Conservation (phyloP, 1,140 invertebrate species). For the Odontomachus brunneus region DNA sequence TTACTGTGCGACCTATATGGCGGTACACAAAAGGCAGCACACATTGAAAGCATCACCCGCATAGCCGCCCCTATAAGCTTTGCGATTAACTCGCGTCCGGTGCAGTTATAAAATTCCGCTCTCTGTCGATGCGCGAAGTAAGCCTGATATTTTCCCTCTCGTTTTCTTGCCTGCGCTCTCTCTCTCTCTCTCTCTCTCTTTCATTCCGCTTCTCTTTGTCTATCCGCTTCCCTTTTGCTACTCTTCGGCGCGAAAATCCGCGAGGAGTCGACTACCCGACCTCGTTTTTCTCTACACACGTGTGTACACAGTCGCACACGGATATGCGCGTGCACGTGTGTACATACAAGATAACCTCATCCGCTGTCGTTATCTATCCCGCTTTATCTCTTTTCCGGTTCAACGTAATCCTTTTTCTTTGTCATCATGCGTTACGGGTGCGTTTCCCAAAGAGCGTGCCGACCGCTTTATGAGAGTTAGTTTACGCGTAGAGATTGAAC, state of each 20-base stretch:
- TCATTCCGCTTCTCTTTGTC: background rate
- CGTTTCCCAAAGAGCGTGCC: conserved; percentile 61
- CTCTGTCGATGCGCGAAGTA: conserved; percentile 3
- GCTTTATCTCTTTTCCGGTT: conserved; percentile 41
- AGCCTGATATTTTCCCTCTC: conserved; percentile 14
- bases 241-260: background rate
- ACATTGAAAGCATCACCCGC: conserved; percentile 32
- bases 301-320: background rate
- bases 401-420: conserved; percentile 66
- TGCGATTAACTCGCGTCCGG: conserved; percentile 43
- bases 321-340: background rate
- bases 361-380: conserved; percentile 48
- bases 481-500: conserved; percentile 68
- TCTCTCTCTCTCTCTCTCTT: background rate
- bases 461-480: conserved; percentile 66
- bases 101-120: conserved; percentile 45
- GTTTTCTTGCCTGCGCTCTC: background rate
- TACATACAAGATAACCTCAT: background rate
- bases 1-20: conserved; percentile 44
- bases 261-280: background rate
- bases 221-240: background rate
- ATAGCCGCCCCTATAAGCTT: conserved; percentile 43
- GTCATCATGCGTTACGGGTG: conserved; percentile 61
- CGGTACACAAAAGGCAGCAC: conserved; percentile 22
- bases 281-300: background rate